phyloP scores from a whole-genome alignment of 2,888 invertebrate genomes.

The Cecidostiba fungosa region DNA sequence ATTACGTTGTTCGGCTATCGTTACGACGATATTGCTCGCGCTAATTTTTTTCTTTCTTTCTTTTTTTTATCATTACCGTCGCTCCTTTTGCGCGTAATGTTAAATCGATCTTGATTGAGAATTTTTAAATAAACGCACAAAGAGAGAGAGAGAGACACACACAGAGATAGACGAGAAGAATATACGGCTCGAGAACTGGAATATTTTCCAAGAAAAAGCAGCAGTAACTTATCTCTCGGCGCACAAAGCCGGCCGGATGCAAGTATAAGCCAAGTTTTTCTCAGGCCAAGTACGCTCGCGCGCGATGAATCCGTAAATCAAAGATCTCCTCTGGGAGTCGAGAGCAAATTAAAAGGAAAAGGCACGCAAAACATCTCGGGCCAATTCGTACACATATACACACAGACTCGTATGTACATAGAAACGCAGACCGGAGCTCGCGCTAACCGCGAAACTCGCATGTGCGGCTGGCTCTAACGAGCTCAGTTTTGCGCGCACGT shows the following conservation, averaged over 20 bases:
- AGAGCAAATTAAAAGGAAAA: constrained; percentile 28
- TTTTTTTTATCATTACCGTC: no score
- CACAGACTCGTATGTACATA: not conserved
- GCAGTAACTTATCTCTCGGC: not conserved
- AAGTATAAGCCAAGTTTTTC: constrained; percentile 7
- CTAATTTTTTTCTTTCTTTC: not conserved
- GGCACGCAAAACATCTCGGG: constrained; percentile 40
- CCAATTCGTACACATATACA: not conserved
- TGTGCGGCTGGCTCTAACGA: constrained; percentile 57
- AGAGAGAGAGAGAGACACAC: not conserved
- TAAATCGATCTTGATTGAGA: not conserved
- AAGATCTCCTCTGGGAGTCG: constrained; percentile 1
- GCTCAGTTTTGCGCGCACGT: constrained; percentile 30
- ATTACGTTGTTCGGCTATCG: not conserved
- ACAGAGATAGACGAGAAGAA: not conserved
- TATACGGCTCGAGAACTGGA: not conserved
- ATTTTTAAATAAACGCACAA: not conserved
- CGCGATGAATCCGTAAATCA: constrained; percentile 44
- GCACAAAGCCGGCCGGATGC: not conserved
- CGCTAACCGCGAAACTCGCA: constrained; percentile 52
- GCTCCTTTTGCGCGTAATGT: not conserved
- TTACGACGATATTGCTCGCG: not conserved
- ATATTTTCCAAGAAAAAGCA: not conserved
- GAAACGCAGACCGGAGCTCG: not conserved
- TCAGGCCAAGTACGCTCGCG: not conserved